A percentile compares a stretch with the other conserved stretches of the same genome.
Evolutionary conservation across 2,113 vertebrate species (phyloP).

Genomic region (Phocoena phocoena): DNA sequence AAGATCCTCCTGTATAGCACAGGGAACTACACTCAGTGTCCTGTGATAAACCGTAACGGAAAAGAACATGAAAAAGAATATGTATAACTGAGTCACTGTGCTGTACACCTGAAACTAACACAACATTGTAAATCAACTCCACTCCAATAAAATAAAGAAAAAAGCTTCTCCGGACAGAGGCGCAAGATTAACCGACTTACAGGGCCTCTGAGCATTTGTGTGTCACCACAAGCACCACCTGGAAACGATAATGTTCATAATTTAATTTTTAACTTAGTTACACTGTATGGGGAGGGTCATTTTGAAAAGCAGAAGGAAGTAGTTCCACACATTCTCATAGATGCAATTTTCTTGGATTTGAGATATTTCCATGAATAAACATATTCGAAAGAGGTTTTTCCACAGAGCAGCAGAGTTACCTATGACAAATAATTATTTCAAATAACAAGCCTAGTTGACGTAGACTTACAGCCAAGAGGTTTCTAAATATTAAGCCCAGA

Average conservation of each 20-base stretch:
- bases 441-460: neutral
- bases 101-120: neutral
- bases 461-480: neutral
- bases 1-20: neutral
- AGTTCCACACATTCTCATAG: neutral
- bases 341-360: neutral
- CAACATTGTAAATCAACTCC: too few species aligned
- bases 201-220: neutral
- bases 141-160: neutral
- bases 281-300: neutral
- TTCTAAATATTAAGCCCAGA: neutral
- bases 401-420: neutral
- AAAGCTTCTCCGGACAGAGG: neutral
- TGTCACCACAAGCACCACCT: neutral
- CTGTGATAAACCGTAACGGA: neutral
- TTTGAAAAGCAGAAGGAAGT: constrained; percentile 22
- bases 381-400: neutral
- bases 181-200: neutral
- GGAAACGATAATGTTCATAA: neutral
- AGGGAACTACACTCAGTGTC: neutral
- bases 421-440: neutral
- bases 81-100: neutral
- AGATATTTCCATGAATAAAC: neutral
- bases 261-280: constrained; percentile 2
- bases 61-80: neutral